Conservation (phyloP, 2,113 vertebrate genomes). For the Myiagra hebetior region DNA sequence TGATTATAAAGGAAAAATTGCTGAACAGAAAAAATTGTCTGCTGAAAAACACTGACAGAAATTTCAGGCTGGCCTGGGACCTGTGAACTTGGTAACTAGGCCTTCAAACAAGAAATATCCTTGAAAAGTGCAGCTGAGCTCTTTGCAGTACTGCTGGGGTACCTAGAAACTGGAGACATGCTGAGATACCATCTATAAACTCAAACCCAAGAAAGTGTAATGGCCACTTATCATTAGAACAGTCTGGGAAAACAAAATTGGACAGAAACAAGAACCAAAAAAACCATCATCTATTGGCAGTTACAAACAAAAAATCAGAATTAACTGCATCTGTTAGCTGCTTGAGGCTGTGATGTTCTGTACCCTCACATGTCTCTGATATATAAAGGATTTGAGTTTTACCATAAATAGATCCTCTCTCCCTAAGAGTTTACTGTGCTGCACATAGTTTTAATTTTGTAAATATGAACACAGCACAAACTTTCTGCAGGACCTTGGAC, state of each 20-base stretch:
- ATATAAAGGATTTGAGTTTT: not conserved
- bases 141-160: rapidly evolving
- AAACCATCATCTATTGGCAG: not conserved
- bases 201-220: not conserved
- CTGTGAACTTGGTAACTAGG: not conserved
- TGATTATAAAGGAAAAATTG: not conserved
- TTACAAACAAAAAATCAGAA: not conserved
- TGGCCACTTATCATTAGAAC: not conserved
- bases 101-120: not conserved
- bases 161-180: not conserved
- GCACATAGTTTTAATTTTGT: not conserved
- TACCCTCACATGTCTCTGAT: not conserved
- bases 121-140: not conserved
- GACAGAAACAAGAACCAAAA: not conserved
- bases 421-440: not conserved
- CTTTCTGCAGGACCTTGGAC: not conserved
- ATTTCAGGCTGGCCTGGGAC: not conserved
- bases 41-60: not conserved
- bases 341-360: not conserved
- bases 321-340: not conserved
- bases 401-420: not conserved
- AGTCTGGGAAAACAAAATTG: not conserved
- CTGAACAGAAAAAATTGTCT: not conserved
- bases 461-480: not conserved
- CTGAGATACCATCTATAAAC: rapidly evolving